Evolutionary conservation across 2,113 vertebrate genomes (phyloP), one percentile per base, ranked within the genome.

Genomic region (Gorsachius goisagi): DNA sequence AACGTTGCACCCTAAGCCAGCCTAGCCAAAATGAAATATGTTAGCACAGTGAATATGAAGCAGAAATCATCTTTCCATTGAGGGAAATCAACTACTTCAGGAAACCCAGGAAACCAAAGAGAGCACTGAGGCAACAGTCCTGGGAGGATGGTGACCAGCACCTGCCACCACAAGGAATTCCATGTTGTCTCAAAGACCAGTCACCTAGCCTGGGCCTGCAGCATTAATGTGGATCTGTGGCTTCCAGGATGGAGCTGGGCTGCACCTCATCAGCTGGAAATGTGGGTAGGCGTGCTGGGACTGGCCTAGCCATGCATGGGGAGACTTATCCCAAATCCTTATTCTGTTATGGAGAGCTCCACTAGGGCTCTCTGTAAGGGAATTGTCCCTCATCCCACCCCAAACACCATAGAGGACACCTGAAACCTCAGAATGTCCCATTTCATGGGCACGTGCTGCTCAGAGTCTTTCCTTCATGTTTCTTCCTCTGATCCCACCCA

Each of bases 191-290:
- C 28, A 22, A 2, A 60, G 62, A 47, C 7, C 55, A 53, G 17
- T 14, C 66, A 41, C 44, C 49, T 49, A 69, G 12, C 50, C 49
- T 59, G 39, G 67, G 17, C 20, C 55, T 87, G 24, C 44, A 53
- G 33, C 0, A 0, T 47, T 49, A 41, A 35, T 11, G 6, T 26
- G 18, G 23, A 24, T 35, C 44, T n/a, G 12, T 37, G 62, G 10
- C 53, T 89, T 82, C 21, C 26, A 59, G 44, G 27, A 33, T 32
- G 12, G 37, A 87, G 45, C 14, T 68, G 49, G 37, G 22, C 37
- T 78, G 60, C 52, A n/a, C 11, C 26, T 13, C 41, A 18, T 39
- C 35, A 39, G 12, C 37, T 69, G 45, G 55, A 68, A 90, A 20
- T 37, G n/a, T 2, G 14, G 15, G 28, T 32, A 47, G 35, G 9